These are phyloP conservation scores for Diorhabda sublineata DNA, from an alignment of 1,140 invertebrate genomes.

Conservation along the genomic window DNA sequence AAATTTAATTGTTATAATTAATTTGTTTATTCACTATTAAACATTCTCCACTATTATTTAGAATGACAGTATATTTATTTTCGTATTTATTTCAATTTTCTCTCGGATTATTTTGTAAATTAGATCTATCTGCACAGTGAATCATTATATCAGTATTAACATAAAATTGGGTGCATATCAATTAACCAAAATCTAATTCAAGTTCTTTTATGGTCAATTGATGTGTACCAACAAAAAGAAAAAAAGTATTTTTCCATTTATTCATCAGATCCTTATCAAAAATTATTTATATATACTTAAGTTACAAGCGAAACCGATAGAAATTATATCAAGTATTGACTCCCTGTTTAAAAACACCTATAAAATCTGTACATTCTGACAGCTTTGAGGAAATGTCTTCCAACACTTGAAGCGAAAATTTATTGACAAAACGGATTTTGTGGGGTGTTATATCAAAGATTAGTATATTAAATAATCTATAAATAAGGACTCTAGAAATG, in stretches of 20 bases:
- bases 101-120: not conserved
- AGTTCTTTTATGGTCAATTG: not conserved
- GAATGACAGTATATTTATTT: too few relatives aligned
- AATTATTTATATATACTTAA: conserved; percentile 1
- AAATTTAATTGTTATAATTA: too few relatives aligned
- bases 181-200: too few relatives aligned
- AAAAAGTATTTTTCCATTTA: not conserved
- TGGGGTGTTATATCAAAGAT: not conserved
- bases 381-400: not conserved
- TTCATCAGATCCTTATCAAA: not conserved
- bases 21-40: too few relatives aligned
- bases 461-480: conserved; percentile 1
- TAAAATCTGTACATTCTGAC: not conserved
- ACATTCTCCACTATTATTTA: too few relatives aligned
- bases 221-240: not conserved
- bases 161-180: not conserved
- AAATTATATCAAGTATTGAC: not conserved
- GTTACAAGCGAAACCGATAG: not conserved
- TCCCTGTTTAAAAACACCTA: not conserved
- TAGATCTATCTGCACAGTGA: not conserved
- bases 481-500: conserved; percentile 14
- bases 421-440: not conserved
- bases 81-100: not conserved
- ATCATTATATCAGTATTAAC: not conserved
- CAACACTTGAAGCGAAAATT: not conserved